phyloP scores from a whole-genome alignment of 2,797 vertebrate genomes.

The Graptemys geographica region DNA sequence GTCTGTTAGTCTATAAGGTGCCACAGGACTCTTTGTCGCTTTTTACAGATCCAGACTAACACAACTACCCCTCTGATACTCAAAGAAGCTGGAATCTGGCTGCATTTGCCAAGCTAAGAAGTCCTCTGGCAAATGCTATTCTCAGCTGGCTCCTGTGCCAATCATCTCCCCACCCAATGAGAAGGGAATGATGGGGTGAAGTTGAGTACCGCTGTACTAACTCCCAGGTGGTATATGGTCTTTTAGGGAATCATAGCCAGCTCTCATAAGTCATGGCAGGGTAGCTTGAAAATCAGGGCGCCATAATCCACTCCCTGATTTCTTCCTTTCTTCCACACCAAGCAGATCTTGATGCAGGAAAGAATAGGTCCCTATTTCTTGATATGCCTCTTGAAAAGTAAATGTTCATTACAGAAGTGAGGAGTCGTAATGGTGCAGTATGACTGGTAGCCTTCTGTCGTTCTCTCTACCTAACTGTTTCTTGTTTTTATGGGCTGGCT shows the following conservation, averaged over 20 bases:
- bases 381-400: conserved; percentile 22
- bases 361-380: not conserved
- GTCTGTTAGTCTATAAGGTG: too few species aligned
- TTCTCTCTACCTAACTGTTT: not conserved
- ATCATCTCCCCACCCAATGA: not conserved
- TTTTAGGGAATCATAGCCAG: not conserved
- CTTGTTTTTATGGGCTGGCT: conserved; percentile 10
- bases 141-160: not conserved
- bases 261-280: not conserved
- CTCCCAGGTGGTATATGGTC: not conserved
- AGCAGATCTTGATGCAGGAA: not conserved
- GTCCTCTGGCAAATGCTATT: not conserved
- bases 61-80: not conserved
- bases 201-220: not conserved
- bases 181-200: not conserved
- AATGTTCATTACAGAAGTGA: not conserved
- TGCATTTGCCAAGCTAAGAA: not conserved
- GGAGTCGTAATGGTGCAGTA: too few species aligned
- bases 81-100: not conserved
- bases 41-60: too few species aligned
- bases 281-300: too few species aligned
- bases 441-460: not conserved
- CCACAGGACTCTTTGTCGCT: too few species aligned
- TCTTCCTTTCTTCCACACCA: not conserved
- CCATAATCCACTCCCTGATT: not conserved